Percentiles rank a stretch among this genome's conserved stretches.
Conservation (phyloP, 2,888 invertebrate genomes). For the Pherbina coryleti region DNA sequence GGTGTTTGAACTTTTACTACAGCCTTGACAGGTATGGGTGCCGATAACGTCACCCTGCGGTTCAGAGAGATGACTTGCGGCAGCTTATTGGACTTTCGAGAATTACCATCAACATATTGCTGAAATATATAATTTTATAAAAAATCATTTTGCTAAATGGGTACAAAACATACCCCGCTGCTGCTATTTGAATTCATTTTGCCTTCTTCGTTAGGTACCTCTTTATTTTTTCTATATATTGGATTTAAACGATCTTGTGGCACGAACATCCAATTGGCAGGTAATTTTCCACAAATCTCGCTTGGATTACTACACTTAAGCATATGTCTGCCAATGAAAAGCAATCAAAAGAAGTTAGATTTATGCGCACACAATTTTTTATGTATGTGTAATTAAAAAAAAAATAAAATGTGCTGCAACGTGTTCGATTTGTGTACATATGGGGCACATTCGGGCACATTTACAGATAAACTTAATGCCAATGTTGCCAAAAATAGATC, state of each 20-base stretch:
- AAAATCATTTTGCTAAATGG: too few relatives aligned
- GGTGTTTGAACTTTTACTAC: conserved; percentile 14
- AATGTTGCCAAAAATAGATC: neutral
- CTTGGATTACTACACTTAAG: neutral
- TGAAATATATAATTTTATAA: neutral
- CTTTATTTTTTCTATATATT: neutral
- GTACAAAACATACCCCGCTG: too few relatives aligned
- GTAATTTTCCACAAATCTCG: conserved; percentile 38
- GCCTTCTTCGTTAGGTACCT: too few relatives aligned
- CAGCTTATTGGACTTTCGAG: neutral
- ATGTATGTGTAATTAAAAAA: too few relatives aligned
- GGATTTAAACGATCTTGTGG: conserved; percentile 31
- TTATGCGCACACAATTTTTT: too few relatives aligned
- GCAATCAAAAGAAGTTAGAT: too few relatives aligned
- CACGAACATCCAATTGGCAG: conserved; percentile 53
- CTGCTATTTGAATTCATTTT: too few relatives aligned
- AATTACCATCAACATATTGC: neutral
- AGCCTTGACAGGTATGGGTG: conserved; percentile 9
- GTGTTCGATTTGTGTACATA: too few relatives aligned
- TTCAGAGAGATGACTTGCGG: neutral
- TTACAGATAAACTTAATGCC: too few relatives aligned
- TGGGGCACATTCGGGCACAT: too few relatives aligned
- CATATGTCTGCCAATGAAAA: conserved; percentile 45
- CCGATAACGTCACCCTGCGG: neutral
- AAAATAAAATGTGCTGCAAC: too few relatives aligned